phyloP scores from a whole-genome alignment of 2,888 invertebrate genomes.

The Stratiomys singularior region DNA sequence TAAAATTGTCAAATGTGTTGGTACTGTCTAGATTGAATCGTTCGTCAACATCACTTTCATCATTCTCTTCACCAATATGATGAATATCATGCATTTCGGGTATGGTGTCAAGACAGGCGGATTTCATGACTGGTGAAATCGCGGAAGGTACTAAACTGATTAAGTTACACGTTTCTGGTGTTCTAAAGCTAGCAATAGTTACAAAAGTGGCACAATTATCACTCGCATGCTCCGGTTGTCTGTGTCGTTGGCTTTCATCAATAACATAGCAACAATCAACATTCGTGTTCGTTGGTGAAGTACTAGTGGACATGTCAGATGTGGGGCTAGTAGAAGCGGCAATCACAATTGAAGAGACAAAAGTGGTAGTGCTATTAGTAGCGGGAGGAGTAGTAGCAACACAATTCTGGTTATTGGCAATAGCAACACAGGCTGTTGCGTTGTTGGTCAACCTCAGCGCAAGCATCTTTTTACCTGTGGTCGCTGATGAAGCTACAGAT shows the following conservation, averaged over 20 bases:
- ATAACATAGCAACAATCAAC: conserved; percentile 42
- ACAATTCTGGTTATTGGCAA: conserved; percentile 31
- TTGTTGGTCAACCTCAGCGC: conserved; percentile 18
- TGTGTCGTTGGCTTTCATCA: background rate
- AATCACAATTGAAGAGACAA: conserved; percentile 54
- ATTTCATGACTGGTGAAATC: background rate
- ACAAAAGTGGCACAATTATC: conserved; percentile 14
- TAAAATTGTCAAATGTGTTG: conserved; percentile 54
- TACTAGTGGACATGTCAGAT: background rate
- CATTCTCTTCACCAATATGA: conserved; percentile 18
- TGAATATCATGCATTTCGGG: conserved; percentile 50
- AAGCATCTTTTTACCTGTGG: conserved; percentile 55
- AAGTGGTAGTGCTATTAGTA: conserved; percentile 52
- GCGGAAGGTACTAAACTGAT: conserved; percentile 21
- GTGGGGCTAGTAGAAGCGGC: conserved; percentile 45
- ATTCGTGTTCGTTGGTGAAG: conserved; percentile 47
- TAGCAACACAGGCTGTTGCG: conserved; percentile 30
- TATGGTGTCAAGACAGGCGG: conserved; percentile 45
- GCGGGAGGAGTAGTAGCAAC: conserved; percentile 49
- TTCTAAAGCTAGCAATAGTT: conserved; percentile 31
- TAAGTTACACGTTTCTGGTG: conserved; percentile 25
- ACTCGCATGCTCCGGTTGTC: background rate
- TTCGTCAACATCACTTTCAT: conserved; percentile 31
- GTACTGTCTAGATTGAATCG: background rate
- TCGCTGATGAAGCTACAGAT: conserved; percentile 50